Base-by-base conservation (phyloP, 2,888 invertebrate species). In the Incurvaria masculella region DNA sequence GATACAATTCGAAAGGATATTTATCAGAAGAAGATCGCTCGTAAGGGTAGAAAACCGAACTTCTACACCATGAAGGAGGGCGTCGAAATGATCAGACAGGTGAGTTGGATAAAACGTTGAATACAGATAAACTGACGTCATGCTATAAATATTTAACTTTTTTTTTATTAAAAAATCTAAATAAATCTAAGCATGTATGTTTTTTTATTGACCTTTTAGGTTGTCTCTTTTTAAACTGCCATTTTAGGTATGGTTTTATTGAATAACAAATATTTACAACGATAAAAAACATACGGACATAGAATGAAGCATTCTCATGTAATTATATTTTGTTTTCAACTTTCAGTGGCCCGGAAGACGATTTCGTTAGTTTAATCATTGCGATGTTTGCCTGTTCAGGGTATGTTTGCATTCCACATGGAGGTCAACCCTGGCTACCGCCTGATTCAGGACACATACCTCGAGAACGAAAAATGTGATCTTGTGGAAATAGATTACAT, bases 381-480 rank as follows among this genome's bases (percentile, higher is more conserved):
- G n/a, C n/a, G n/a, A n/a, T n/a, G n/a, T n/a, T n/a, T n/a, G n/a
- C n/a, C n/a, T n/a, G n/a, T n/a, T n/a, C 55, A 81, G 66, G 81
- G 80, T 26, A 59, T 82, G 0, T 82, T 81, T 54, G 82, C 81
- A 1, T 82, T 82, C 53, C 79, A 84, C 63, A 80, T 80, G 61
- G 84, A 84, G 55, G 53, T 70, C 27, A 79, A 81, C 45, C 70
- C 80, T 1, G 79, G 80, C 1, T 84, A 83, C 59, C 70, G 82
- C 23, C 61, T 83, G 16, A 79, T 84, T 46, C 80, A 81, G 55
- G 80, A 81, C 54, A 83, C 82, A 0, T 85, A 74, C 55, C 69
- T 68, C 11, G 84, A 84, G 52, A 73, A 79, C 2, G 84, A 85
- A 59, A 85, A 85, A 53, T 85, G 84, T 48, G 83, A 82, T 26